Conservation (phyloP, 2,797 vertebrate genomes). For the Coranthus polyacanthus region DNA sequence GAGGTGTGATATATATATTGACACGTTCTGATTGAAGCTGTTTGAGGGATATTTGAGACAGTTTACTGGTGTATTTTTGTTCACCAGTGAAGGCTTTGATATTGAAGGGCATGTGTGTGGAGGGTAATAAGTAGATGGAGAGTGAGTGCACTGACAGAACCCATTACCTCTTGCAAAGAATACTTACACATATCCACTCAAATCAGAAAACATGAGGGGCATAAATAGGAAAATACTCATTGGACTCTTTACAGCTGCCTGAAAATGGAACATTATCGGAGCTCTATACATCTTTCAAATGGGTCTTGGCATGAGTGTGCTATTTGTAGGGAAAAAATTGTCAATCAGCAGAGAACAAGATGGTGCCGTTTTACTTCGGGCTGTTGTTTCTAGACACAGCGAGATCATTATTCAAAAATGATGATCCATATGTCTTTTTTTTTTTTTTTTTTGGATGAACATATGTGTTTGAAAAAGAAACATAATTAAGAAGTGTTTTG, state of each 20-base stretch:
- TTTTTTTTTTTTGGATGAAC: no score
- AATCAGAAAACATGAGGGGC: constrained; percentile 71
- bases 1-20: constrained; percentile 61
- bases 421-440: constrained; percentile 61
- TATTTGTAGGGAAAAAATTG: constrained; percentile 55
- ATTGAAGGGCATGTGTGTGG: constrained; percentile 67
- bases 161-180: constrained; percentile 72
- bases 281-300: constrained; percentile 65
- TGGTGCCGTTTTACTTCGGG: constrained; percentile 26
- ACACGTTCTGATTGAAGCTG: constrained; percentile 67
- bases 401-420: constrained; percentile 57
- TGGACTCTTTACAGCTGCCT: constrained; percentile 55
- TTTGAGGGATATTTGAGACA: constrained; percentile 67
- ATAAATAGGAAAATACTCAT: constrained; percentile 72
- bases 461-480: no score
- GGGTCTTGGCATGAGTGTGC: constrained; percentile 49
- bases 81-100: constrained; percentile 56
- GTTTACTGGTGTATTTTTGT: constrained; percentile 70
- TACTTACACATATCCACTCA: constrained; percentile 69
- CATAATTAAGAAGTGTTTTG: no score
- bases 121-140: constrained; percentile 71
- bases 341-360: constrained; percentile 64
- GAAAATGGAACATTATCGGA: constrained; percentile 69
- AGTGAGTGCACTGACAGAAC: constrained; percentile 64
- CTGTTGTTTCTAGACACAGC: no score